Conservation (phyloP, 1,140 invertebrate genomes). For the Drosophila erecta region DNA sequence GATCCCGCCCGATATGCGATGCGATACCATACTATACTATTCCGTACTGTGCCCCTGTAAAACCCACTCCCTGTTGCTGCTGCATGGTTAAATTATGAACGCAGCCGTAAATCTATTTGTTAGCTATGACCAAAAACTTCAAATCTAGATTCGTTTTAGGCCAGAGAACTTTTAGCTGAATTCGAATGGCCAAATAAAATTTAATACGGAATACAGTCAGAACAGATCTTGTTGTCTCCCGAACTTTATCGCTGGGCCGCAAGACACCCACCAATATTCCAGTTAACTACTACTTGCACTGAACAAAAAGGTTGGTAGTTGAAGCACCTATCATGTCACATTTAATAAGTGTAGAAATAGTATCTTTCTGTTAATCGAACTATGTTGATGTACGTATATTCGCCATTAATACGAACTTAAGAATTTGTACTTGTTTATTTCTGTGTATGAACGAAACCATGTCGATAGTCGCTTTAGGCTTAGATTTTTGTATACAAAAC, state of each 20-base stretch:
- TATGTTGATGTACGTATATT: too few species aligned
- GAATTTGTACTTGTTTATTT: background rate
- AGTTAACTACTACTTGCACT: constrained; percentile 24
- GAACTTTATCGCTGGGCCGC: constrained; percentile 46
- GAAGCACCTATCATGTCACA: too few species aligned
- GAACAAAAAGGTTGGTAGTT: background rate
- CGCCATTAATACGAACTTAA: too few species aligned
- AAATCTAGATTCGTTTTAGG: constrained; percentile 14
- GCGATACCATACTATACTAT: too few species aligned
- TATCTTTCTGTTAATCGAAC: too few species aligned
- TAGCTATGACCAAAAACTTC: constrained; percentile 35
- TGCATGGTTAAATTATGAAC: constrained; percentile 59
- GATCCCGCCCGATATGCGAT: background rate
- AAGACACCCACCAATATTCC: constrained; percentile 47
- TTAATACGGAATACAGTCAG: constrained; percentile 36
- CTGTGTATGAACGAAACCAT: constrained; percentile 9
- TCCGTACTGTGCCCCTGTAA: background rate
- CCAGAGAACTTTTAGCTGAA: constrained; percentile 34
- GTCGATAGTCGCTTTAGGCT: constrained; percentile 16
- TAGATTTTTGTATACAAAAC: too few species aligned
- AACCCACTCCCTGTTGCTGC: constrained; percentile 23
- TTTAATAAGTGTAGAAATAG: too few species aligned
- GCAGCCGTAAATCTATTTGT: constrained; percentile 38
- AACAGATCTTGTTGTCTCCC: constrained; percentile 32
- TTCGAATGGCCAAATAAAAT: constrained; percentile 54